A percentile compares a stretch with the other conserved stretches of the same genome.
These are phyloP conservation scores for Chaetodon auriga DNA, from an alignment of 2,113 vertebrate genomes.

Conservation along the genomic window DNA sequence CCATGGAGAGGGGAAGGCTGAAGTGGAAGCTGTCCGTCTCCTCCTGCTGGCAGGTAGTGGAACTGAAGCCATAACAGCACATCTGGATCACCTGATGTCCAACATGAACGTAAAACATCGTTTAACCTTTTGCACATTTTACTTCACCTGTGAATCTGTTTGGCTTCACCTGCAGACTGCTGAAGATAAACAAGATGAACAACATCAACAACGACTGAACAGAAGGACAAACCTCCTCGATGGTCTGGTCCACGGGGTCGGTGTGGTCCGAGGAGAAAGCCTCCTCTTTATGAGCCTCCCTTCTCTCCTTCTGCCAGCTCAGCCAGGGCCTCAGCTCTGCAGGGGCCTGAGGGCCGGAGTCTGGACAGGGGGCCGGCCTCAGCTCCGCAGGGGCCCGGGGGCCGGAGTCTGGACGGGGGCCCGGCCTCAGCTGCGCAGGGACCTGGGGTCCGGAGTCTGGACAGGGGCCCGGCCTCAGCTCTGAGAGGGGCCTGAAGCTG, in stretches of 20 bases:
- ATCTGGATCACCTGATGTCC: slow-evolving; percentile 83
- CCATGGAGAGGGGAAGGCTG: slow-evolving; percentile 75
- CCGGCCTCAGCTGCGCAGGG: not conserved
- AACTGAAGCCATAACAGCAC: slow-evolving; percentile 77
- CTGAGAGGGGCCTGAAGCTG: not conserved
- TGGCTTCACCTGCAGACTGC: too few species aligned
- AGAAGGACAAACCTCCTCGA: slow-evolving; percentile 77
- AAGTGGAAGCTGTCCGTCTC: slow-evolving; percentile 85
- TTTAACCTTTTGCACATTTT: too few species aligned
- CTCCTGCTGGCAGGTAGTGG: slow-evolving; percentile 60
- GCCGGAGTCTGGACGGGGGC: not conserved
- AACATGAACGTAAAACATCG: not conserved
- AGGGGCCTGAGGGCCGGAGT: not conserved
- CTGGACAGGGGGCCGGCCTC: not conserved
- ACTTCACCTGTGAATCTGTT: too few species aligned
- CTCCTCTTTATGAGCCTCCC: slow-evolving; percentile 55
- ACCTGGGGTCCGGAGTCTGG: not conserved
- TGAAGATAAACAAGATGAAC: not conserved
- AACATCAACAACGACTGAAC: not conserved
- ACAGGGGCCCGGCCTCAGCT: not conserved
- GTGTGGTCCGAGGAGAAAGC: slow-evolving; percentile 53
- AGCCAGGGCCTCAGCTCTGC: slow-evolving; percentile 24
- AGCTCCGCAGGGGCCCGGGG: not conserved
- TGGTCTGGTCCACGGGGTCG: slow-evolving; percentile 76
- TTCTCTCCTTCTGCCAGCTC: slow-evolving; percentile 51